Evolutionary conservation across 2,113 vertebrate genomes (phyloP).

Genomic region (Boulengeromyrus knoepffleri): DNA sequence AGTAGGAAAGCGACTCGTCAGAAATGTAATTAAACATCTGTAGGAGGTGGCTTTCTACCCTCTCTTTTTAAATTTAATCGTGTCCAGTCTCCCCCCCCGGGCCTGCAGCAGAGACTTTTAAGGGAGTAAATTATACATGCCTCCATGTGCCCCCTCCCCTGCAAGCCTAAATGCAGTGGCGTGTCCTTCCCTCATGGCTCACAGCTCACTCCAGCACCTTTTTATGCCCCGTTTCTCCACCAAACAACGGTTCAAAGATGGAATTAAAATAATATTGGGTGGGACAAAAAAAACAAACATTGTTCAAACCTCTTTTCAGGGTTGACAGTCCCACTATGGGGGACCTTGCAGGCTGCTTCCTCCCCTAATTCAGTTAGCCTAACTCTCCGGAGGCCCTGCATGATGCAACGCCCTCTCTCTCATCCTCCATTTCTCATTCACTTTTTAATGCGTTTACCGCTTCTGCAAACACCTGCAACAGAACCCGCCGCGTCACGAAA

Average conservation of each 20-base stretch:
- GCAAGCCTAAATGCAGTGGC: background rate
- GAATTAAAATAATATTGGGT: background rate
- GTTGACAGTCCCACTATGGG: background rate
- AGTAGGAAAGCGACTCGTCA: conserved; percentile 1
- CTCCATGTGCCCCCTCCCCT: background rate
- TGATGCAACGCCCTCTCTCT: background rate
- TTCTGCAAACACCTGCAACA: background rate
- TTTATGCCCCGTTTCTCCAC: no score
- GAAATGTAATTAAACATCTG: conserved; percentile 12
- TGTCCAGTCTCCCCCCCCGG: background rate
- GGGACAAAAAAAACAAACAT: background rate
- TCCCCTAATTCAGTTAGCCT: background rate
- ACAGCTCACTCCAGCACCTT: background rate
- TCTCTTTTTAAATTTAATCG: background rate
- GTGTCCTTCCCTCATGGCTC: background rate
- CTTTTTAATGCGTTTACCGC: background rate
- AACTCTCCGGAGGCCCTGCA: background rate
- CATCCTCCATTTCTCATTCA: background rate
- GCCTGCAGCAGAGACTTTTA: background rate
- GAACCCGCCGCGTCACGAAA: background rate
- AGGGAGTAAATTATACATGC: background rate
- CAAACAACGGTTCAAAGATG: background rate
- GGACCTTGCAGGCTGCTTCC: background rate
- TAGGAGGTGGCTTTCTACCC: background rate
- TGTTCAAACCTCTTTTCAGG: background rate